Percentiles rank a stretch among this genome's conserved stretches.
Evolutionary conservation across 2,888 invertebrate species (phyloP).

Genomic region (Dinocampus coccinellae): DNA sequence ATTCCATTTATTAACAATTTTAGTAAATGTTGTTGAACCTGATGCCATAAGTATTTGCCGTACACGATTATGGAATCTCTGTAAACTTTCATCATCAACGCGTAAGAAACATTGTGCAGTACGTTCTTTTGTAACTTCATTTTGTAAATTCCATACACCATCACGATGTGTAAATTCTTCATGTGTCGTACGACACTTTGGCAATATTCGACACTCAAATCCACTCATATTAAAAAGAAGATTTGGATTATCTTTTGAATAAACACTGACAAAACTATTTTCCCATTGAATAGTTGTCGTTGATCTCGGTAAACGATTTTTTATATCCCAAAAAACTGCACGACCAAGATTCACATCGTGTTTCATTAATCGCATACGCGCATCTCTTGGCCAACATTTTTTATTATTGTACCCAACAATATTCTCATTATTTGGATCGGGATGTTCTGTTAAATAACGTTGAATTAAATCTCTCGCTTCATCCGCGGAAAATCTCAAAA

Average conservation of each 20-base stretch:
- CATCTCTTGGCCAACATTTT: constrained; percentile 99
- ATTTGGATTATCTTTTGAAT: constrained; percentile 99
- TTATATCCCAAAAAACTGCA: constrained; percentile 99
- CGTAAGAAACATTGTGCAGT: constrained; percentile 99
- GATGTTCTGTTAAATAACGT: constrained; percentile 98
- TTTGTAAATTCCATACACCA: constrained; percentile 99
- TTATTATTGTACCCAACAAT: constrained; percentile 99
- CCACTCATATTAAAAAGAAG: constrained; percentile 99
- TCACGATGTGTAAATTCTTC: constrained; percentile 97
- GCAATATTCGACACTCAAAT: constrained; percentile 98
- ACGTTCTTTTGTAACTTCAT: constrained; percentile 98
- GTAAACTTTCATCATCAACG: constrained; percentile 98
- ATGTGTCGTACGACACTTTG: constrained; percentile 94
- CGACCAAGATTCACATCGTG: constrained; percentile 99
- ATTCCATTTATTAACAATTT: constrained; percentile 99
- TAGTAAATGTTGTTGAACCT: constrained; percentile 99
- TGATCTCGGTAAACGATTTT: constrained; percentile 97
- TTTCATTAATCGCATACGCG: constrained; percentile 99
- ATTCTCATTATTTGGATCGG: constrained; percentile 99
- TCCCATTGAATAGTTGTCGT: constrained; percentile 99
- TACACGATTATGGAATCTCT: constrained; percentile 98
- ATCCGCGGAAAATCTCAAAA: constrained; percentile 95
- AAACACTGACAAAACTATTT: constrained; percentile 98
- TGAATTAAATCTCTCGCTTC: constrained; percentile 99
- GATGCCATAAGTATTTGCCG: constrained; percentile 99